Evolutionary conservation across 2,797 vertebrate genomes (phyloP).

Genomic region (Artibeus jamaicensis): DNA sequence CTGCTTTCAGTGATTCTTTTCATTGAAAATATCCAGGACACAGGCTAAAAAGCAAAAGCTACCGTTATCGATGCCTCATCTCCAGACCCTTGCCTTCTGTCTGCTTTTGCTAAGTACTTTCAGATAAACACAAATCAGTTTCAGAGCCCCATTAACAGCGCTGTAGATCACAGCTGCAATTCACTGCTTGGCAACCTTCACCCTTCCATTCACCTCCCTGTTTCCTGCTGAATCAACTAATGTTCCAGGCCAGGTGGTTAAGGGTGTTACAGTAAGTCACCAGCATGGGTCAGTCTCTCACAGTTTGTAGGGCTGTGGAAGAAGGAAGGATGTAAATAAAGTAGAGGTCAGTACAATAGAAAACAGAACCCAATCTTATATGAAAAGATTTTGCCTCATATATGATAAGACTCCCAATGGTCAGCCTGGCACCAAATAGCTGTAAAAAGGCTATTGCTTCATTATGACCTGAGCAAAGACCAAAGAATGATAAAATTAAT

Average conservation of each 20-base stretch:
- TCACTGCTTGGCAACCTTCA: slow-evolving; percentile 45
- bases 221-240: slow-evolving; percentile 51
- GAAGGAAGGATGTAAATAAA: slow-evolving; percentile 17
- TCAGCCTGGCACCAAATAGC: background rate
- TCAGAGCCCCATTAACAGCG: slow-evolving; percentile 44
- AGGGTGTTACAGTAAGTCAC: slow-evolving; percentile 15
- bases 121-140: slow-evolving; percentile 39
- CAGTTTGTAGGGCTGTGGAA: background rate
- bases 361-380: background rate
- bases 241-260: slow-evolving; percentile 32
- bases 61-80: background rate
- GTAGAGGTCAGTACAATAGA: slow-evolving; percentile 6
- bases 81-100: slow-evolving; percentile 20
- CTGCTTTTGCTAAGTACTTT: slow-evolving; percentile 55
- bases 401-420: background rate
- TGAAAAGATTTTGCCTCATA: slow-evolving; percentile 39
- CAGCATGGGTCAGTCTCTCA: slow-evolving; percentile 11
- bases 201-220: slow-evolving; percentile 18
- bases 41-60: slow-evolving; percentile 48
- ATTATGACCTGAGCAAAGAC: slow-evolving; percentile 6
- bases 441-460: slow-evolving; percentile 36
- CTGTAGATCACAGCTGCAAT: slow-evolving; percentile 37
- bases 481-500: slow-evolving; percentile 29
- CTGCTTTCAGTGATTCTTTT: slow-evolving; percentile 50
- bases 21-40: background rate